These are phyloP conservation scores for Paraescarpia echinospica DNA, from an alignment of 1,140 invertebrate genomes.

Conservation along the genomic window DNA sequence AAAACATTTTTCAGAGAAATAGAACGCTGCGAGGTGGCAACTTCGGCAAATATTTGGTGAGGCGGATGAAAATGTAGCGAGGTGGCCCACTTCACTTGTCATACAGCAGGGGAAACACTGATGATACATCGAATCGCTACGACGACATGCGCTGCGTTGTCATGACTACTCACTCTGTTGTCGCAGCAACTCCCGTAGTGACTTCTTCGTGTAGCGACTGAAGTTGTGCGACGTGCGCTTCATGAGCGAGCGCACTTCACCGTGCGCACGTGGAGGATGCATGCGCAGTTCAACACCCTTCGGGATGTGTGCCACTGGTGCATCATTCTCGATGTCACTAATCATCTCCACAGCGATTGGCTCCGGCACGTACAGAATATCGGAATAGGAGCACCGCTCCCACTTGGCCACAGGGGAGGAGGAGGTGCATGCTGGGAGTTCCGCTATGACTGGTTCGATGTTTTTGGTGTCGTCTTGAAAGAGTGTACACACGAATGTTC, in stretches of 20 bases:
- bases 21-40: no score
- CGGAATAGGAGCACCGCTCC: background rate
- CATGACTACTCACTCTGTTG: slow-evolving; percentile 16
- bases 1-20: no score
- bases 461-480: background rate
- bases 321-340: background rate
- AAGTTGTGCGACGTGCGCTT: background rate
- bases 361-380: background rate
- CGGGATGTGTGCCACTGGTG: background rate
- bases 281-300: background rate
- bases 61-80: no score
- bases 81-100: no score
- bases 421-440: background rate
- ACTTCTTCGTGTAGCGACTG: slow-evolving; percentile 1
- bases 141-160: background rate
- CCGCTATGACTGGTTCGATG: background rate
- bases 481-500: background rate
- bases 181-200: slow-evolving; percentile 40
- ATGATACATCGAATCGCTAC: background rate
- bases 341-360: background rate
- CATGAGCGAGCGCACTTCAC: background rate
- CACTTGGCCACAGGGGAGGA: background rate
- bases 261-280: background rate
- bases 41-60: no score
- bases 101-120: no score